A percentile compares a stretch with the other conserved stretches of the same genome.
These are phyloP conservation scores for Hypercompe scribonia DNA, from an alignment of 2,888 invertebrate genomes.

Conservation along the genomic window DNA sequence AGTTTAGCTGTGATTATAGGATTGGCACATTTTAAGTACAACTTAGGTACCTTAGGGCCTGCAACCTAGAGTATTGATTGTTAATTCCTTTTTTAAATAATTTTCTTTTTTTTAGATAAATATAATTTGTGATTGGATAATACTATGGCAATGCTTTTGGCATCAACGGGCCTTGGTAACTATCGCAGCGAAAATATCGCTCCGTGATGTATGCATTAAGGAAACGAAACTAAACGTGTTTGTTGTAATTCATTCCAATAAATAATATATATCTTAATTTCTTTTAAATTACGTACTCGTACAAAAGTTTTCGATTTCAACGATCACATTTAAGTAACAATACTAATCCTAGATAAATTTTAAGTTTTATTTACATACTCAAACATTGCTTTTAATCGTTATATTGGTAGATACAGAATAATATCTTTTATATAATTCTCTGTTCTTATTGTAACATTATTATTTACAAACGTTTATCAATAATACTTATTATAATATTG, in stretches of 20 bases:
- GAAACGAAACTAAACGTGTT: slow-evolving; percentile 42
- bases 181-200: slow-evolving; percentile 55
- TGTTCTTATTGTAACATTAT: slow-evolving; percentile 56
- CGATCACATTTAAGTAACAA: slow-evolving; percentile 81
- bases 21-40: slow-evolving; percentile 48
- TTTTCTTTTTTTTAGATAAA: slow-evolving; percentile 24
- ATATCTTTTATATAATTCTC: slow-evolving; percentile 65
- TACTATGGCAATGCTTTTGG: slow-evolving; percentile 29
- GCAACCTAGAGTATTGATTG: slow-evolving; percentile 35
- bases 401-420: slow-evolving; percentile 62
- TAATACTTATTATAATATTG: slow-evolving; percentile 85
- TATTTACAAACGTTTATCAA: slow-evolving; percentile 75
- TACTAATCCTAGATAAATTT: slow-evolving; percentile 65
- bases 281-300: slow-evolving; percentile 65
- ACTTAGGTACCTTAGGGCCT: slow-evolving; percentile 30
- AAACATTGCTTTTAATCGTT: slow-evolving; percentile 78
- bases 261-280: slow-evolving; percentile 47
- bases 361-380: slow-evolving; percentile 77
- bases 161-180: slow-evolving; percentile 60
- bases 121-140: slow-evolving; percentile 42
- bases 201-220: slow-evolving; percentile 49
- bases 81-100: slow-evolving; percentile 27
- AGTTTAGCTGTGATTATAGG: not conserved
- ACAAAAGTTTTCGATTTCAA: slow-evolving; percentile 73
- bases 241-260: slow-evolving; percentile 46